Evolutionary conservation across 2,888 invertebrate species (phyloP), one percentile per base, ranked within the genome.

Genomic region (Parnassius glacialis): DNA sequence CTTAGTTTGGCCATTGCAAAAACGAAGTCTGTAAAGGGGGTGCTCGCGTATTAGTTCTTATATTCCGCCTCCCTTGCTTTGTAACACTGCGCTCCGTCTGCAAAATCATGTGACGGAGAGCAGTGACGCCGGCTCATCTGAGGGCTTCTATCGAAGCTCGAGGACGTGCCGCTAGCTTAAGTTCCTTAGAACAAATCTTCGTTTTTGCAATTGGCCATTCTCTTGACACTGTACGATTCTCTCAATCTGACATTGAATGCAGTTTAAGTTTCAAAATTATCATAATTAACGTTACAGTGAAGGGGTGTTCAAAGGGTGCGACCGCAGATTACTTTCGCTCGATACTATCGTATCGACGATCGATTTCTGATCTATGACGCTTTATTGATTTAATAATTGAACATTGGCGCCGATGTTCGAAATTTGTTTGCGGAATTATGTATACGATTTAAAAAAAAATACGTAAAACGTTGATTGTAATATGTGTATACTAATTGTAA

Each of bases 1-100:
- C 95, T 94, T 95, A 95, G 94, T 94, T 86, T 92, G 92, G 92
- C 92, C 94, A 94, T 94, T 94, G 94, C 94, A 94, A 94, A 94
- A 94, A 94, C 94, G 94, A 94, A 94, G 94, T 92, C 85, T 86
- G 85, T 85, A 88, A 89, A 92, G 94, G 94, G 94, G 63, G 94
- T 94, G 94, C 94, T 94, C 94, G 94, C 94, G 93, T 92, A 92
- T 79, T 90, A 89, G 85, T 87, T 87, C 68, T 79, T 79, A 80
- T 78, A 84, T 88, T 84, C 87, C 90, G 89, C 90, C 89, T 88
- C 90, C 87, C 87, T 83, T 79, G 83, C 85, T 87, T 83, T 86
- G 79, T 84, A 79, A 78, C 75, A 75, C 70, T 70, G 74, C 72
- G 69, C 67, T 54, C 67, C 69, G 72, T 65, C 63, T 64, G 68